Percentiles rank a stretch among this genome's conserved stretches.
Evolutionary conservation across 2,113 vertebrate species (phyloP).

Genomic region (Danionella cerebrum): DNA sequence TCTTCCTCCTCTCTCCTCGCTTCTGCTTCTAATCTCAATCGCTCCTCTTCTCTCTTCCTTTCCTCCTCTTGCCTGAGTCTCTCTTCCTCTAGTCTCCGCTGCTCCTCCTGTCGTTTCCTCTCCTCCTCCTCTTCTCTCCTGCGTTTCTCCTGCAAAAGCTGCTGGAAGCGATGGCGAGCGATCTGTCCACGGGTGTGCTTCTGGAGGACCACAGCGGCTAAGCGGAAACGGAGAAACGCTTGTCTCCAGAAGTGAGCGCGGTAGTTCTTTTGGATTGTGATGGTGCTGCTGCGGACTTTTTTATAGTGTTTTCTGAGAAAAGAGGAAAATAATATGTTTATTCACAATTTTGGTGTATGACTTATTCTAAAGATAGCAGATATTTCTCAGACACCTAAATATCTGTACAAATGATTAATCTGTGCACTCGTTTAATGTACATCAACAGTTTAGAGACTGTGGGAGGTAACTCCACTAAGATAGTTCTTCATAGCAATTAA

Average conservation of each 20-base stretch:
- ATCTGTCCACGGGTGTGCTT: conserved; percentile 75
- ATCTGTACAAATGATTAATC: no score
- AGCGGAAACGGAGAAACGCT: conserved; percentile 65
- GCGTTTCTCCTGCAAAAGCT: conserved; percentile 68
- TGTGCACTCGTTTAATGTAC: no score
- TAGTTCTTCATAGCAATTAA: no score
- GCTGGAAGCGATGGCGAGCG: conserved; percentile 64
- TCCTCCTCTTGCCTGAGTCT: conserved; percentile 38
- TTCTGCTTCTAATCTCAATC: conserved; percentile 40
- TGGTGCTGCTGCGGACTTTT: conserved; percentile 66
- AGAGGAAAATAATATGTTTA: no score
- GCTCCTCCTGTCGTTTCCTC: conserved; percentile 55
- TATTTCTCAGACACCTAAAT: no score
- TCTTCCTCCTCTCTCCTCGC: conserved; percentile 37
- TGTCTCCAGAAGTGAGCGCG: conserved; percentile 78
- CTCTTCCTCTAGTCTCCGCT: conserved; percentile 49
- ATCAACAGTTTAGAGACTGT: no score
- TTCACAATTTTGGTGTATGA: no score
- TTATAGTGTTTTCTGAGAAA: conserved; percentile 75
- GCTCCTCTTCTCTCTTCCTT: conserved; percentile 52
- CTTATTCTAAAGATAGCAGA: no score
- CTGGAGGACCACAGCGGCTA: conserved; percentile 72
- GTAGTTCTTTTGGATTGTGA: conserved; percentile 85
- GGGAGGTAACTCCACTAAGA: no score
- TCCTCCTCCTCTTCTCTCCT: conserved; percentile 34